Conservation (phyloP, 2,113 vertebrate species). For the Neolamprologus sp. region DNA sequence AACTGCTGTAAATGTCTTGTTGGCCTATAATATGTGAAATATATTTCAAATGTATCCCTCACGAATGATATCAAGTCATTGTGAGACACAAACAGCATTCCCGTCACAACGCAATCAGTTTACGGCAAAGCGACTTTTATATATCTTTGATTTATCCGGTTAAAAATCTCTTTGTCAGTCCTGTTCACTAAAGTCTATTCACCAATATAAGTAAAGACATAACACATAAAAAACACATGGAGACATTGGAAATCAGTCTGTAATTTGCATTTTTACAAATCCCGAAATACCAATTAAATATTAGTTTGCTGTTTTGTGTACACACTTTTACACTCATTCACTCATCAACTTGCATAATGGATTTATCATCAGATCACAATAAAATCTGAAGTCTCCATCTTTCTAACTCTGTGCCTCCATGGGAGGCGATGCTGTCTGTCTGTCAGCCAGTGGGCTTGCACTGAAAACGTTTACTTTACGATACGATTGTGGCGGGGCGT, state of each 20-base stretch:
- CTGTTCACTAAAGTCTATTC: background rate
- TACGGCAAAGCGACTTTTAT: background rate
- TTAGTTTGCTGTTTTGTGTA: background rate
- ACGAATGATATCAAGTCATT: background rate
- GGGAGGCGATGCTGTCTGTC: background rate
- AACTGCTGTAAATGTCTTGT: background rate
- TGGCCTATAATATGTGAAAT: background rate
- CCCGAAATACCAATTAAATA: background rate
- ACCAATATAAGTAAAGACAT: background rate
- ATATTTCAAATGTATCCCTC: background rate
- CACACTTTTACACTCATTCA: background rate
- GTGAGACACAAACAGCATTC: background rate
- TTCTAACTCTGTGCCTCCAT: background rate
- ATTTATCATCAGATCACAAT: background rate
- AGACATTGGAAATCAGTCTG: background rate
- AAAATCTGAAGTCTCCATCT: background rate
- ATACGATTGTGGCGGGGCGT: background rate
- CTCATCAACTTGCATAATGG: background rate
- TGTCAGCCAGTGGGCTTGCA: background rate
- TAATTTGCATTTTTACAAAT: background rate
- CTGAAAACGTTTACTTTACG: background rate
- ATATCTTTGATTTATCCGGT: background rate
- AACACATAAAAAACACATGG: background rate
- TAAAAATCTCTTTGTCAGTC: background rate
- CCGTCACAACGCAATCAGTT: background rate